These are phyloP conservation scores for Drosophila neutralis DNA, from an alignment of 2,888 invertebrate species.

Conservation along the genomic window DNA sequence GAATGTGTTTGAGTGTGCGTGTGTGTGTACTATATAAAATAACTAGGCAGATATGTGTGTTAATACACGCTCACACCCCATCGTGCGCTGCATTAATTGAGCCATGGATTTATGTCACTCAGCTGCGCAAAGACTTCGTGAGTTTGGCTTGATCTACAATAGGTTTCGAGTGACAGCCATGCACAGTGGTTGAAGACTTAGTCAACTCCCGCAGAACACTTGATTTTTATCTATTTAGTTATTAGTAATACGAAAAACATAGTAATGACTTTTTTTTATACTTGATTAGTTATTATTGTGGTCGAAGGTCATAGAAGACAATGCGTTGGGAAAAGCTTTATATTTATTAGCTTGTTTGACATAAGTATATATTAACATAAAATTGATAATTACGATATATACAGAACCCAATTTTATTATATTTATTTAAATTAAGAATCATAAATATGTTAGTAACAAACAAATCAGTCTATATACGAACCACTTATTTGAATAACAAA, in stretches of 20 bases:
- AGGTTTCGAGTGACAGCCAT: slow-evolving; percentile 29
- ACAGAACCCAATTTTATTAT: background rate
- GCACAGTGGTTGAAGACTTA: slow-evolving; percentile 34
- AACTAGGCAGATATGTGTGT: slow-evolving; percentile 17
- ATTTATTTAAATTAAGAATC: background rate
- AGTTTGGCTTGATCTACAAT: slow-evolving; percentile 60
- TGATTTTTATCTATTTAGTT: background rate
- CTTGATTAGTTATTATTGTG: background rate
- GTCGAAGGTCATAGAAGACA: background rate
- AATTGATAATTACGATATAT: no score
- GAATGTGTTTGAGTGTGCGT: slow-evolving; percentile 4
- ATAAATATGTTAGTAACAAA: background rate
- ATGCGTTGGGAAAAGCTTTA: background rate
- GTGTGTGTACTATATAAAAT: slow-evolving; percentile 7
- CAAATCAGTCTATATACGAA: background rate
- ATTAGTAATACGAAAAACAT: background rate
- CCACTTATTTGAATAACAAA: background rate
- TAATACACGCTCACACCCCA: slow-evolving; percentile 21
- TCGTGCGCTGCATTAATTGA: slow-evolving; percentile 76
- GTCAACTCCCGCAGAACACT: background rate
- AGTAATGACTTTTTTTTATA: background rate
- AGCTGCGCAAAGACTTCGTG: slow-evolving; percentile 61
- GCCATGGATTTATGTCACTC: slow-evolving; percentile 80
- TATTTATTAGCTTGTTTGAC: background rate
- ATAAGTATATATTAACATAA: background rate